phyloP scores from a whole-genome alignment of 2,888 invertebrate genomes.

The Halictus ligatus region DNA sequence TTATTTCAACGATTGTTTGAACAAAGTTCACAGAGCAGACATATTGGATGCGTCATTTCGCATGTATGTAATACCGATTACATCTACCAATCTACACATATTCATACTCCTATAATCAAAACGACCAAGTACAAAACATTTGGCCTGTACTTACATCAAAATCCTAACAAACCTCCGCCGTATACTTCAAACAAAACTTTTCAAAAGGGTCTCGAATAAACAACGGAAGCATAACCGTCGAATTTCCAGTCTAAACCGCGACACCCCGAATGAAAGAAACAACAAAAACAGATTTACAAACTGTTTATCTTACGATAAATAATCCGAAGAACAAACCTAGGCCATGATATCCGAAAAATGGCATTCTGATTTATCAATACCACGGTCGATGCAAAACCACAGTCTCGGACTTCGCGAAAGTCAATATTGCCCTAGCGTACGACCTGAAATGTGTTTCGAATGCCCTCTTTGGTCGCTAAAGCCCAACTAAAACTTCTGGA shows the following conservation, averaged over 20 bases:
- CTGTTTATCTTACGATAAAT: not conserved
- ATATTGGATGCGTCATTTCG: not conserved
- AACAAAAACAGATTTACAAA: slow-evolving; percentile 1
- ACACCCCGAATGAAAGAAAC: not conserved
- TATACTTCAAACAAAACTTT: not conserved
- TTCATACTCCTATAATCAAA: not conserved
- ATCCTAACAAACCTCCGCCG: not conserved
- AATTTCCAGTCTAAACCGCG: too few species aligned
- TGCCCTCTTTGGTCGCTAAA: slow-evolving; percentile 38
- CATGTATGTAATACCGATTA: not conserved
- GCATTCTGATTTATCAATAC: not conserved
- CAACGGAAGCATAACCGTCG: not conserved
- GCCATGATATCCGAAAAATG: too few species aligned
- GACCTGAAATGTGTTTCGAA: slow-evolving; percentile 26
- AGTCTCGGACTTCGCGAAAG: not conserved
- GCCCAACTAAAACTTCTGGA: slow-evolving; percentile 43
- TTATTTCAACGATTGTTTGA: not conserved
- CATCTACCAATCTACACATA: not conserved
- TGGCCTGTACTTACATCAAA: not conserved
- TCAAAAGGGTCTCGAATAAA: not conserved
- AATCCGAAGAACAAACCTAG: not conserved
- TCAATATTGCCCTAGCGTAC: slow-evolving; percentile 15
- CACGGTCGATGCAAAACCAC: slow-evolving; percentile 6
- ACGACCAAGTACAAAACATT: not conserved
- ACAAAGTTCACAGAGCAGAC: not conserved